These are phyloP conservation scores for Drosophila pseudoananassae DNA, from an alignment of 1,140 invertebrate genomes.

Conservation along the genomic window DNA sequence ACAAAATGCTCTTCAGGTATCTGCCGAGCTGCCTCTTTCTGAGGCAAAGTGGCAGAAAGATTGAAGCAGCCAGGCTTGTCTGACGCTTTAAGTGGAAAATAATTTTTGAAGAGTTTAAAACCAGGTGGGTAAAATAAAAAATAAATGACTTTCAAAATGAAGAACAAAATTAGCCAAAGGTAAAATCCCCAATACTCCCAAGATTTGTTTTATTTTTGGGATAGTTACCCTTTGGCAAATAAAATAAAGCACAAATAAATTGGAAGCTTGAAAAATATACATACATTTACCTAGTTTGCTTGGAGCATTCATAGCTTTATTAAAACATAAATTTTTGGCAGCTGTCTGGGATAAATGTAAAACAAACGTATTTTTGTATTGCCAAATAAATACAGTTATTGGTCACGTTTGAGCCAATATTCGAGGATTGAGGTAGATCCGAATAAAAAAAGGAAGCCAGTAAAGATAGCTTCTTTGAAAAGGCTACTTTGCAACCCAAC, in stretches of 20 bases:
- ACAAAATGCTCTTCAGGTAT: conserved; percentile 45
- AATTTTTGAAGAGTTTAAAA: conserved; percentile 27
- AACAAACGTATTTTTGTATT: conserved; percentile 15
- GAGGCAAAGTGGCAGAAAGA: conserved; percentile 46
- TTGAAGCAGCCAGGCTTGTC: conserved; percentile 42
- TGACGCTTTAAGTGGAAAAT: conserved; percentile 16
- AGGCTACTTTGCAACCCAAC: conserved; percentile 17
- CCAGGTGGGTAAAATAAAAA: not conserved
- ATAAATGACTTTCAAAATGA: not conserved
- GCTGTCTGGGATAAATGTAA: conserved; percentile 7
- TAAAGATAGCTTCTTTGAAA: conserved; percentile 41
- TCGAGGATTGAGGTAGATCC: not conserved
- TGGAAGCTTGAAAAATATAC: conserved; percentile 7
- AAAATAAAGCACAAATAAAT: conserved; percentile 1
- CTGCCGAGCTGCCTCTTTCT: conserved; percentile 38
- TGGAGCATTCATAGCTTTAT: conserved; percentile 1
- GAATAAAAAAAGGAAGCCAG: conserved; percentile 11
- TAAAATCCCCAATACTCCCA: not conserved
- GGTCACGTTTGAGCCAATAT: conserved; percentile 21
- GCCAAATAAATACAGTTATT: not conserved
- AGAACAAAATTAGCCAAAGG: not conserved
- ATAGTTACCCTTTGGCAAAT: not conserved
- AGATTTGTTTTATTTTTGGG: not conserved
- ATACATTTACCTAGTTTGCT: conserved; percentile 17
- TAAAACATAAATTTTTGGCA: not conserved